Evolutionary conservation across 1,140 invertebrate genomes (phyloP), one percentile per base, ranked within the genome.

Genomic region (Bacillus rossius): DNA sequence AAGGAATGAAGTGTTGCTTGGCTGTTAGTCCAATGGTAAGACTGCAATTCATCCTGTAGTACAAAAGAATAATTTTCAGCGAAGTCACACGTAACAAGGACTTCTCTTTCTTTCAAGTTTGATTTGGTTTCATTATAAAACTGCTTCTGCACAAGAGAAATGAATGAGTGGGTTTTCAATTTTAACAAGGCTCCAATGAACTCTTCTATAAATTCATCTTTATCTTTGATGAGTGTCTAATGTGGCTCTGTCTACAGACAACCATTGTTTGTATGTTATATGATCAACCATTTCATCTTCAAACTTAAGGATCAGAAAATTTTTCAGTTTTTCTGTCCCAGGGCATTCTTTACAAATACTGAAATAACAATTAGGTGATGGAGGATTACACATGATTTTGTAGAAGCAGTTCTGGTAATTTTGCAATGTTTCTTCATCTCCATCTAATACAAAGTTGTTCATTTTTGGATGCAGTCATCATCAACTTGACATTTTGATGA

Each of bases 1-100:
- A 67, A 60, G 19, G 66, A 60, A 52, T 67, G 64, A 1, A 68
- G 38, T 29, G 66, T 64, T 26, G 59, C 60, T 56, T 68, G 67
- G 25, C 14, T 23, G 29, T 68, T 61, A 2, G 49, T 22, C 62
- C 66, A 68, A 43, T 68, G 59, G 25, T 57, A 61, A 20, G 62
- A 53, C 55, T 68, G 66, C 40, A 60, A 53, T 23, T 60, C 64
- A 61, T 68, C 64, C 54, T 67, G 66, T 37, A 63, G 50, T 17
- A 66, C 55, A 49, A 66, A 62, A 34, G 55, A 63, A 55, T 60
- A 67, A 53, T 65, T 66, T 61, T 68, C 64, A 22, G 62, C 59
- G 61, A 64, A 65, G 37, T 66, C 61, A 45, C 23, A 56, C 13
- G 20, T 56, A 20, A 51, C 45, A 22, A 57, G 5, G 16, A 41